Base-by-base conservation (phyloP, 2,113 vertebrate genomes). In the Trematocara variabile region DNA sequence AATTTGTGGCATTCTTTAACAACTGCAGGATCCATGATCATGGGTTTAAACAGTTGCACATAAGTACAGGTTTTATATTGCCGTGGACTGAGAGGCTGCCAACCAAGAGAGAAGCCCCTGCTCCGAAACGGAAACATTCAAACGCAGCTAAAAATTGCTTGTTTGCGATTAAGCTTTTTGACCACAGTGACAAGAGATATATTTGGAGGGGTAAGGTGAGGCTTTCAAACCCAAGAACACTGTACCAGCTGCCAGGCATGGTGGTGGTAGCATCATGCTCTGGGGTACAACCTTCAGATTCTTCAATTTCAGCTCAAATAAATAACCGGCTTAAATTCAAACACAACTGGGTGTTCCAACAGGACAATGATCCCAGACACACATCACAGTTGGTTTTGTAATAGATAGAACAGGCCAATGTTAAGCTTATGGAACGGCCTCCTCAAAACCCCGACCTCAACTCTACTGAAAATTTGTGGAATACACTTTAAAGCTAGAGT, bases 241-340 rank as follows among this genome's bases (percentile, higher is more conserved):
- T 39, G 34, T 20, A 39, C 18, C 18, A 39, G 34, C 18, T 65
- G 0, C 10, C 18, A 39, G 18, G 34, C 34, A 65, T 0, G 10
- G 10, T 13, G 60, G 34, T 39, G 60, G 60, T 12, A 65, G 33
- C 60, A 65, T 8, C 18, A 10, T 65, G 60, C 60, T 39, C 60
- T 65, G 18, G 34, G 30, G 33, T 33, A 63, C 5, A 0, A 63
- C 33, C 5, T n/a, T 63, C 33, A 63, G 33, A 63, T 20, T 37
- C 58, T 37, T 63, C 30, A 37, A 65, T 0, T 65, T 65, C 10
- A 3, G 33, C 34, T 65, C 18, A 65, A 39, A 65, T 65, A 20
- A 39, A 65, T 39, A 65, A 20, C 18, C 2, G 0, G 6, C 33
- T 65, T 37, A 65, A 65, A 65, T 37, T 65, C 33, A 37, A 20